Conservation (phyloP, 2,888 invertebrate species). For the Laspeyria flexula region DNA sequence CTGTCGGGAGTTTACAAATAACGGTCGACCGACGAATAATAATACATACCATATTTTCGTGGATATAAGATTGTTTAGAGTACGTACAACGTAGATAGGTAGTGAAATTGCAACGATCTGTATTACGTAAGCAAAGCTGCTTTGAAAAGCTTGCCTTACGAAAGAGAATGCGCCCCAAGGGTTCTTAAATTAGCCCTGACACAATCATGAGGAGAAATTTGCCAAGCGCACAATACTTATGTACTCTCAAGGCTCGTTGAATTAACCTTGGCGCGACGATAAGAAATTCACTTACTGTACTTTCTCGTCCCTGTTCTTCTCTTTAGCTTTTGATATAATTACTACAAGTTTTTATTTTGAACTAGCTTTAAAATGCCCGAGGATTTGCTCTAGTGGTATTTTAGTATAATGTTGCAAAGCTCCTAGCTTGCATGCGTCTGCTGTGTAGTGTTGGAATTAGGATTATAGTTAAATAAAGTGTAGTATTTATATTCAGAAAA, state of each 20-base stretch:
- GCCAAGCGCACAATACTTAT: conserved; percentile 43
- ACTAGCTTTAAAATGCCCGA: background rate
- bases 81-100: background rate
- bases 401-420: too few relatives aligned
- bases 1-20: conserved; percentile 59
- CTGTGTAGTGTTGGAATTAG: too few relatives aligned
- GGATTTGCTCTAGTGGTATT: background rate
- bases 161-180: conserved; percentile 42
- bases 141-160: conserved; percentile 34
- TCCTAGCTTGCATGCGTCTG: too few relatives aligned
- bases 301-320: conserved; percentile 24
- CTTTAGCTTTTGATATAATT: conserved; percentile 13
- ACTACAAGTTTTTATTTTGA: background rate
- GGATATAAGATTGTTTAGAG: conserved; percentile 23
- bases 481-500: too few relatives aligned
- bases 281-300: conserved; percentile 46
- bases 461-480: too few relatives aligned
- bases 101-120: conserved; percentile 5
- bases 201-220: conserved; percentile 48
- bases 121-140: conserved; percentile 33
- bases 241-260: conserved; percentile 38
- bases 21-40: conserved; percentile 34
- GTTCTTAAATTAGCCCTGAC: conserved; percentile 49
- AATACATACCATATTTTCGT: conserved; percentile 27
- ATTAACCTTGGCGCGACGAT: conserved; percentile 41